These are phyloP conservation scores for Drosophila planitibia DNA, from an alignment of 2,888 invertebrate genomes.

Conservation along the genomic window DNA sequence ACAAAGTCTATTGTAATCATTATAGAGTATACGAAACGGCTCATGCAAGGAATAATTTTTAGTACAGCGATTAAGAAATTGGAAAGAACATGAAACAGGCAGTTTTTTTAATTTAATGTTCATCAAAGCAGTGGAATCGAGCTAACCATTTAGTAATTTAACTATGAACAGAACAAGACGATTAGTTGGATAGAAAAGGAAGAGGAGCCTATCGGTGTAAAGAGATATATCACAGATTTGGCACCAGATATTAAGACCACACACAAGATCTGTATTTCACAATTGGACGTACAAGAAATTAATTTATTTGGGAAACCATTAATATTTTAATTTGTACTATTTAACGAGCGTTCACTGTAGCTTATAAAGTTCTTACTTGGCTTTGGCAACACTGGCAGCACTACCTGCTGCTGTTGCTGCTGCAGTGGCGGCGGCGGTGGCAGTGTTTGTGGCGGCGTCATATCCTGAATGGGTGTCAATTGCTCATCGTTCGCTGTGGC, in stretches of 20 bases:
- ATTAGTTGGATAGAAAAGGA: background rate
- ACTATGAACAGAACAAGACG: background rate
- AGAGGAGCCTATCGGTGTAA: background rate
- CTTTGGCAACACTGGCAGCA: conserved; percentile 68
- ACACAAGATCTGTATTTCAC: no score
- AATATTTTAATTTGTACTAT: background rate
- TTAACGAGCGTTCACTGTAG: background rate
- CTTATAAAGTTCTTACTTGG: conserved; percentile 72
- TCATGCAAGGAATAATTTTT: background rate
- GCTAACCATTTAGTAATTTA: background rate
- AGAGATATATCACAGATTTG: background rate
- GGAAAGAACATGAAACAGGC: background rate
- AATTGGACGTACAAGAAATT: background rate
- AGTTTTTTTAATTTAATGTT: background rate
- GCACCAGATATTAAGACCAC: background rate
- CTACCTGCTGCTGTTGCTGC: conserved; percentile 49
- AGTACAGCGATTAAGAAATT: background rate
- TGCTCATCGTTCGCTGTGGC: conserved; percentile 34
- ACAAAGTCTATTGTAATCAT: background rate
- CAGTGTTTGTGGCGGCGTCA: conserved; percentile 49
- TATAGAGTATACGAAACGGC: background rate
- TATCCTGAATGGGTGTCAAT: conserved; percentile 45
- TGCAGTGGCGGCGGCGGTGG: conserved; percentile 29
- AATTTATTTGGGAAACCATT: background rate
- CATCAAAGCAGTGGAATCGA: background rate